Conservation (phyloP, 2,113 vertebrate species). For the Microcebus jonahi region DNA sequence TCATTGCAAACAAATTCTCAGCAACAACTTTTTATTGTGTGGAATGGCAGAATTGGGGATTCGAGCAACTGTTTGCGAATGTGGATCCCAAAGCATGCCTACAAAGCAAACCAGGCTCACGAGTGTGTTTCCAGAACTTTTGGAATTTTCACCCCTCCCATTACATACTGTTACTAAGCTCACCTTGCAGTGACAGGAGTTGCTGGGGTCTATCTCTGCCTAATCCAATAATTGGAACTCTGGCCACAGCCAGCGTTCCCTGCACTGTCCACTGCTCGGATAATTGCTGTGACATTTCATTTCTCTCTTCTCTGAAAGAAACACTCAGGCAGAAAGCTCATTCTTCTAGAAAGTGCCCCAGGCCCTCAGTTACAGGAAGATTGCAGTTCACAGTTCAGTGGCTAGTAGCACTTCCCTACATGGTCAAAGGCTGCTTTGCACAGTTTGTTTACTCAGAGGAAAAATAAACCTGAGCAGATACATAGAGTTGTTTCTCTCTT, state of each 20-base stretch:
- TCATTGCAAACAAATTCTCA: not conserved
- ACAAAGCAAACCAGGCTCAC: not conserved
- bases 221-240: slow-evolving; percentile 70
- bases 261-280: slow-evolving; percentile 56
- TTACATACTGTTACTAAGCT: not conserved
- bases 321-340: slow-evolving; percentile 57
- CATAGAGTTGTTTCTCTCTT: not conserved
- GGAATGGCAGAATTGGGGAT: not conserved
- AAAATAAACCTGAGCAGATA: not conserved
- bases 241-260: slow-evolving; percentile 56
- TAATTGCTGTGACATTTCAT: slow-evolving; percentile 82
- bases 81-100: too few relatives aligned
- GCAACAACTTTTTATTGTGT: not conserved
- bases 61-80: not conserved
- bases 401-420: not conserved
- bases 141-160: accelerated
- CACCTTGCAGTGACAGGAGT: accelerated
- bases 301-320: slow-evolving; percentile 62
- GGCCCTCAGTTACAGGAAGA: not conserved
- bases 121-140: not conserved
- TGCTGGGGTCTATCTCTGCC: not conserved
- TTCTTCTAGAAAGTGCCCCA: slow-evolving; percentile 58
- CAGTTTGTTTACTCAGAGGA: slow-evolving; percentile 47
- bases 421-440: not conserved
- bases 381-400: not conserved